A percentile compares a stretch with the other conserved stretches of the same genome.
Conservation (phyloP, 2,113 vertebrate genomes). For the Pollachius pollachius region DNA sequence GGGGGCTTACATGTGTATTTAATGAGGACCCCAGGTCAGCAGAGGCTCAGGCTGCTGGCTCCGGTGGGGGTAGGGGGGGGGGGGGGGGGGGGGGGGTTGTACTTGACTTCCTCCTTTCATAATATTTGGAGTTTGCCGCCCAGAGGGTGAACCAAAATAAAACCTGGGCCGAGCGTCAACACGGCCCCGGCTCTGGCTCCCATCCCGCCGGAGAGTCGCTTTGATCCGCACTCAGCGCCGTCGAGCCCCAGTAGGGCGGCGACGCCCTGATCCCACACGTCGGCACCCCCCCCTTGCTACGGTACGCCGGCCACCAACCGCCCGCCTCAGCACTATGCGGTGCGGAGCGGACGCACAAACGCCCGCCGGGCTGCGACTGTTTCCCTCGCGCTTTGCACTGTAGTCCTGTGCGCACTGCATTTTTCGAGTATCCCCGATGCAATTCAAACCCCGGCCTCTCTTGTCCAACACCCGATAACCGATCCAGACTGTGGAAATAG, state of each 20-base stretch:
- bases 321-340: slow-evolving; percentile 24
- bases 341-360: background rate
- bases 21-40: slow-evolving; percentile 53
- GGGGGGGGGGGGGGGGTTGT: slow-evolving; percentile 31
- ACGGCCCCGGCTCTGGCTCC: slow-evolving; percentile 32
- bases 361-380: too few relatives aligned
- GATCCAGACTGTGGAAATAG: too few relatives aligned
- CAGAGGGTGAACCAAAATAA: slow-evolving; percentile 70
- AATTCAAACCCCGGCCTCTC: too few relatives aligned
- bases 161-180: slow-evolving; percentile 57
- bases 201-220: slow-evolving; percentile 47
- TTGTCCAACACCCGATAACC: too few relatives aligned
- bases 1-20: slow-evolving; percentile 66
- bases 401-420: too few relatives aligned
- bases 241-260: slow-evolving; percentile 55
- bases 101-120: slow-evolving; percentile 69
- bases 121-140: slow-evolving; percentile 74
- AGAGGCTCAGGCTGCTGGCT: slow-evolving; percentile 47
- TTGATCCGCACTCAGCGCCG: slow-evolving; percentile 62
- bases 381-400: too few relatives aligned
- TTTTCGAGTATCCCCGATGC: too few relatives aligned
- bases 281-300: slow-evolving; percentile 35
- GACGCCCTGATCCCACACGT: slow-evolving; percentile 39
- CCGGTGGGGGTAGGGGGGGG: too few relatives aligned
- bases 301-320: slow-evolving; percentile 27